Percentiles rank a stretch among this genome's conserved stretches.
phyloP scores from a whole-genome alignment of 2,113 vertebrate species.

The Brachyhypopomus occidentalis region DNA sequence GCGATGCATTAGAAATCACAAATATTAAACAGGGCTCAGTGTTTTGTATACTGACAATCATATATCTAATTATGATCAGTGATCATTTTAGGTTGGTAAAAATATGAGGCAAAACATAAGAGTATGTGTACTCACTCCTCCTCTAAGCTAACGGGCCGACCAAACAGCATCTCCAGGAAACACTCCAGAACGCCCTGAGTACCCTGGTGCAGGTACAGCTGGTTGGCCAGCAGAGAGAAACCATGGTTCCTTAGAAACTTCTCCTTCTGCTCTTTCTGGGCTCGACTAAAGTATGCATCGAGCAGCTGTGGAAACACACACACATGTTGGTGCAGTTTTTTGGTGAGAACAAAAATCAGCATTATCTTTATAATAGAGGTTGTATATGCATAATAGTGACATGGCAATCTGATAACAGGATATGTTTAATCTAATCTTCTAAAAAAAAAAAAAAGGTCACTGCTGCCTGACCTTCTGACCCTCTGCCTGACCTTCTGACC shows the following conservation, averaged over 20 bases:
- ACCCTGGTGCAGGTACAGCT: conserved; percentile 93
- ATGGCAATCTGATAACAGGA: too few species aligned
- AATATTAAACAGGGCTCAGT: not conserved
- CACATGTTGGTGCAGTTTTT: not conserved
- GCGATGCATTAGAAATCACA: not conserved
- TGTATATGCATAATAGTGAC: too few species aligned
- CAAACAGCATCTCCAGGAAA: conserved; percentile 92
- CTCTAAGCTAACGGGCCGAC: conserved; percentile 83
- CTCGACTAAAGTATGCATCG: conserved; percentile 93
- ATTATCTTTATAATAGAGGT: not conserved
- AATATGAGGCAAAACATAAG: not conserved
- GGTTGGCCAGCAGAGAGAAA: conserved; percentile 95
- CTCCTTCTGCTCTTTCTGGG: conserved; percentile 93
- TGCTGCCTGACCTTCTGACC: too few species aligned
- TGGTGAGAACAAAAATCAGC: not conserved
- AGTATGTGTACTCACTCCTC: conserved; percentile 85
- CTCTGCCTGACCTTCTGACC: too few species aligned
- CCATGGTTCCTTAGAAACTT: conserved; percentile 96
- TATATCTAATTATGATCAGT: not conserved
- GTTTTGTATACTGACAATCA: not conserved
- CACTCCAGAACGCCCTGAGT: conserved; percentile 88
- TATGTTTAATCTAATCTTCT: too few species aligned
- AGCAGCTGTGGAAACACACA: conserved; percentile 76
- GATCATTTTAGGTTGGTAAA: not conserved
- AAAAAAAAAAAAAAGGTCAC: too few species aligned